Base-by-base conservation (phyloP, 2,797 vertebrate species). In the Apogon talboti region DNA sequence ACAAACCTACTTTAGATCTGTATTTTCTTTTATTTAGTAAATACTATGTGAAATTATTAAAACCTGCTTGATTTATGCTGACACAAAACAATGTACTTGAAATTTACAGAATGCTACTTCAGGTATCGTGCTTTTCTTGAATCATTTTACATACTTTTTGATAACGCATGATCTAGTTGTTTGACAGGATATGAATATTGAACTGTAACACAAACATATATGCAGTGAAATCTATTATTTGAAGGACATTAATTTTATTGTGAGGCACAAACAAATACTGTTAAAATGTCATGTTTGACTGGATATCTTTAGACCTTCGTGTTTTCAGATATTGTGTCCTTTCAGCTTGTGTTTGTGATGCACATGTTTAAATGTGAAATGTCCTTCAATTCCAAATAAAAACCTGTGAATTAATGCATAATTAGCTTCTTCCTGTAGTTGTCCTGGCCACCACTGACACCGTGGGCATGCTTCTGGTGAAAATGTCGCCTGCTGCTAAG, bases 41-140 rank as follows among this genome's bases (percentile, higher is more conserved):
- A 5, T 28, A 5, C 6, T 6, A 28, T 28, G n/a, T 11, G 11
- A 71, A 49, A 38, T 18, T 40, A 4, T 28, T 48, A 0, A 21
- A 30, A 45, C 0, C 21, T 53, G 53, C n/a, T 24, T 2, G 13
- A 41, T 44, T 46, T 35, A 28, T 44, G 9, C 11, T 33, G 6
- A 47, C 15, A 16, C 33, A 38, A 71, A 66, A 45, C 1, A 16
- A 43, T 46, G 13, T 2, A 71, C 51, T 82, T 78, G 51, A 76
- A 79, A 16, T 74, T 30, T 46, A 2, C 54, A 12, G 21, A 28
- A 2, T 61, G 62, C 42, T 15, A 11, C 40, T 56, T 62, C 76
- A 79, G 72, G 71, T 68, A 77, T 44, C 70, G 74, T 83, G 80
- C 64, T 52, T 66, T 58, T 67, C 78, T 86, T 82, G 70, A 85